Base-by-base conservation (phyloP, 1,140 invertebrate genomes). In the Dolichoris vasculosae region DNA sequence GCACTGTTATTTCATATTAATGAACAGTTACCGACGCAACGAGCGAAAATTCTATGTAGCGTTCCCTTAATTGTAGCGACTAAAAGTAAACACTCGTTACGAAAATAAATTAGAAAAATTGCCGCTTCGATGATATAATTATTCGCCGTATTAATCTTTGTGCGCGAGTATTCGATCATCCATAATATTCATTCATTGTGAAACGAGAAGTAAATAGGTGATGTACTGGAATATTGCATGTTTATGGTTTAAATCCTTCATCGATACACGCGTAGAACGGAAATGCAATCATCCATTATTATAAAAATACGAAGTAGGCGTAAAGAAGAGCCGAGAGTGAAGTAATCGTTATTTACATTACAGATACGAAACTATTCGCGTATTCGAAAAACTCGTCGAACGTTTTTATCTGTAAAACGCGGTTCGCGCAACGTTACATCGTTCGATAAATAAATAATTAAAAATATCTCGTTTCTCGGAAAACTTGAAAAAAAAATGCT, bases 281-380 rank as follows among this genome's bases (percentile, higher is more conserved):
- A 79, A 79, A 79, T 79, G 77, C 77, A 79, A 35, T 40, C 51
- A 43, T 35, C 32, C 26, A 73, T 71, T 71, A 35, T 69, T 71
- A 73, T 73, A 73, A 80, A 46, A 64, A 43, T 67, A 80, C 20
- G 23, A 26, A 79, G 77, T 79, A 43, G 77, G 77, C 77, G 77
- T 38, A 43, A 79, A 79, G 77, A 79, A 43, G 69, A 73, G 38
- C 38, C 43, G 11, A 35, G 78, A 63, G 32, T 80, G 78, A 80
- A 59, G 32, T 79, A 55, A 67, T 80, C 40, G 17, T 67, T 80
- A 80, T 80, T 80, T 64, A 80, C 78, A 43, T 46, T 64, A 64
- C 11, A 9, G 26, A 40, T n/a, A 38, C 26, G 32, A 51, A 4
- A 1, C 1, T 38, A 71, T 30, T 40, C 69, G 26, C 67, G 13